Evolutionary conservation across 35 echinoderm and acorn worm genomes (phyloP).

Genomic region (Strongylocentrotus purpuratus): DNA sequence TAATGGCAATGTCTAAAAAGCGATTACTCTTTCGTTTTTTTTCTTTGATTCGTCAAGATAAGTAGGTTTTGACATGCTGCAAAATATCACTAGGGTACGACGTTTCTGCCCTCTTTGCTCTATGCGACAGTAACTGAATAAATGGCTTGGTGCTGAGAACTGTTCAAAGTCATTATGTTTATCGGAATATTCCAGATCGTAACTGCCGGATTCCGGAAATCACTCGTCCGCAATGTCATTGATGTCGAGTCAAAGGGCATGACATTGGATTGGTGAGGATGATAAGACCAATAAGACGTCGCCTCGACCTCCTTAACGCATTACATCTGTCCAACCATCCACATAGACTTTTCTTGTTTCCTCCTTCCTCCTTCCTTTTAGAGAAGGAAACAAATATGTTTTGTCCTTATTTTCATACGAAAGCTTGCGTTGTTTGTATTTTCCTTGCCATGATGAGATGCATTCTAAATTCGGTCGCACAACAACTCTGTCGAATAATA

Average conservation of each 20-base stretch:
- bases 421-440: not conserved
- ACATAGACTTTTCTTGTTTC: not conserved
- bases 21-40: not conserved
- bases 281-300: not conserved
- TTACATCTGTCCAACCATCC: not conserved
- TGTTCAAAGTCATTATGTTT: slow-evolving; percentile 10
- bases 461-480: not conserved
- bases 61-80: not conserved
- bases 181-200: not conserved
- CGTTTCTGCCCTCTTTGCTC: not conserved
- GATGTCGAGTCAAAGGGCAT: slow-evolving; percentile 5
- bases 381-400: not conserved
- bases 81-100: not conserved
- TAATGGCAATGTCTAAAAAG: not conserved
- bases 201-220: not conserved
- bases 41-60: too few species aligned
- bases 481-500: not conserved
- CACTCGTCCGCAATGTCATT: slow-evolving; percentile 9
- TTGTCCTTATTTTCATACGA: not conserved
- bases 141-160: not conserved
- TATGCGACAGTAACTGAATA: not conserved
- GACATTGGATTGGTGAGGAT: not conserved
- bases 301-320: not conserved
- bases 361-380: not conserved
- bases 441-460: not conserved